These are phyloP conservation scores for Corythoichthys intestinalis DNA, from an alignment of 2,113 vertebrate species.

Conservation along the genomic window DNA sequence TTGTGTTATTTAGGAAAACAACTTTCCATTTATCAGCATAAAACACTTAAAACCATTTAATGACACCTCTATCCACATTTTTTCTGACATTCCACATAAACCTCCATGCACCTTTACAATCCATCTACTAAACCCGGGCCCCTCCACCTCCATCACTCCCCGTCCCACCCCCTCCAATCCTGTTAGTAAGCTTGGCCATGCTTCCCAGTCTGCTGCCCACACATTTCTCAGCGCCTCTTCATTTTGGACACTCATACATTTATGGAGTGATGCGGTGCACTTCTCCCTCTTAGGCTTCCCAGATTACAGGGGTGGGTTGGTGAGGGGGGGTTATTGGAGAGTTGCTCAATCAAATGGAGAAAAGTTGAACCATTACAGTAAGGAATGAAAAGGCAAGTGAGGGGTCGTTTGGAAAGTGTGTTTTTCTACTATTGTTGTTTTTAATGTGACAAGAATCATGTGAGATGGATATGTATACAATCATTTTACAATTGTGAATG, in stretches of 20 bases:
- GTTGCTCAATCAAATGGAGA: constrained; percentile 13
- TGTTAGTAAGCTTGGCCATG: constrained; percentile 61
- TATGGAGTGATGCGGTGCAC: constrained; percentile 58
- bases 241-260: constrained; percentile 67
- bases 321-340: background rate
- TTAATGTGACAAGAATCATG: background rate
- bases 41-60: background rate
- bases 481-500: no score
- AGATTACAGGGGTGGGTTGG: constrained; percentile 26
- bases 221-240: constrained; percentile 64
- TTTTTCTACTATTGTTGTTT: background rate
- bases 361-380: background rate
- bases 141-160: constrained; percentile 25
- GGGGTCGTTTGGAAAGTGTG: background rate
- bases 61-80: background rate
- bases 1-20: background rate
- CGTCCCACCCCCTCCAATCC: constrained; percentile 32
- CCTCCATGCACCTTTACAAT: constrained; percentile 8
- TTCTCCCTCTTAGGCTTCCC: constrained; percentile 50
- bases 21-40: background rate
- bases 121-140: constrained; percentile 20
- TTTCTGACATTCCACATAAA: constrained; percentile 14
- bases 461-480: no score
- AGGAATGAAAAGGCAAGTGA: background rate
- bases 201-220: constrained; percentile 58